Evolutionary conservation across 2,888 invertebrate species (phyloP).

Genomic region (Chymomyza amoena): DNA sequence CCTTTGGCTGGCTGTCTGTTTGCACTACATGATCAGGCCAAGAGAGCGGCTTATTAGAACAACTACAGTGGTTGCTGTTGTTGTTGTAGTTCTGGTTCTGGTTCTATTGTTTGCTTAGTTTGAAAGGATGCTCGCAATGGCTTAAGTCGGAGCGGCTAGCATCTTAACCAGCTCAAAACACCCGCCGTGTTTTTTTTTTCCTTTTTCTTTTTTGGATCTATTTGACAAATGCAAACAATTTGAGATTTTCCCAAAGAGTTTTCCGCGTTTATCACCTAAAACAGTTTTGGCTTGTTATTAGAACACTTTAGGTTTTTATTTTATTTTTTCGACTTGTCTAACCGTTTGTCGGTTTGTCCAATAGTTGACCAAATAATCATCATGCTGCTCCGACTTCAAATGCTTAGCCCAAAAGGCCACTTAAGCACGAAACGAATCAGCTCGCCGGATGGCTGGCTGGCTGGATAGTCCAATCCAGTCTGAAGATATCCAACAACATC

Average conservation of each 20-base stretch:
- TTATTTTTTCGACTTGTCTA: constrained; percentile 17
- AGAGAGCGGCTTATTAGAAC: constrained; percentile 71
- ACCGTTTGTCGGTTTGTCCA: constrained; percentile 39
- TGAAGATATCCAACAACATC: constrained; percentile 17
- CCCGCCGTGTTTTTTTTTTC: background rate
- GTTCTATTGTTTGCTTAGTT: constrained; percentile 60
- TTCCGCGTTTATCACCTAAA: constrained; percentile 47
- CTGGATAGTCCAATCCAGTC: constrained; percentile 12
- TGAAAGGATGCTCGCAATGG: constrained; percentile 50
- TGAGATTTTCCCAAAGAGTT: constrained; percentile 33
- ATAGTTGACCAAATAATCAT: constrained; percentile 32
- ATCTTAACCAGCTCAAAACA: constrained; percentile 6
- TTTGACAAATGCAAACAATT: constrained; percentile 74
- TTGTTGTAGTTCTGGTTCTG: constrained; percentile 4
- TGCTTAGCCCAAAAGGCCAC: constrained; percentile 37
- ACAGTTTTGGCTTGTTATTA: constrained; percentile 63
- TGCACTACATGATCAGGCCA: constrained; percentile 69
- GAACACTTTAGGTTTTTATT: constrained; percentile 45
- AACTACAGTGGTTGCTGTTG: constrained; percentile 35
- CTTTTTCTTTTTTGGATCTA: constrained; percentile 24
- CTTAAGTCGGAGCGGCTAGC: background rate
- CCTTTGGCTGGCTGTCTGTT: constrained; percentile 40
- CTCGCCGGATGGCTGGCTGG: background rate
- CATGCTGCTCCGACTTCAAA: background rate
- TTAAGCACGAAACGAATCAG: constrained; percentile 65